Conservation (phyloP, 2,888 invertebrate genomes). For the Lacanobia wlatinum region DNA sequence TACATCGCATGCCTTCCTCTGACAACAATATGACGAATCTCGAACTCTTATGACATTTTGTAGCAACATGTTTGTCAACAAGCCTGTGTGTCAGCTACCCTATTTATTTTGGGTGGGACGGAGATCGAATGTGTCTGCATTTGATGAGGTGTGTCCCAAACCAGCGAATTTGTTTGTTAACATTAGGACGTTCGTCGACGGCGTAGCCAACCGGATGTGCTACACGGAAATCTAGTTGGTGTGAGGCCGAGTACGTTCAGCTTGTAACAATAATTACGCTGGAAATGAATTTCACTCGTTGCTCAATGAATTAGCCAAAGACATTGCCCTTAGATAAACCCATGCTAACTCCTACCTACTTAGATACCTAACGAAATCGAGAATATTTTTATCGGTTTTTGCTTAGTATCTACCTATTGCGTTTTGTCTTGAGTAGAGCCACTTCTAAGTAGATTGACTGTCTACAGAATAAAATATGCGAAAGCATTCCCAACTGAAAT, state of each 20-base stretch:
- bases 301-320: not conserved
- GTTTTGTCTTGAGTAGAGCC: not conserved
- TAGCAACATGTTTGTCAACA: conserved; percentile 50
- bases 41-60: conserved; percentile 36
- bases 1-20: not conserved
- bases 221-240: not conserved
- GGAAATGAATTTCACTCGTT: not conserved
- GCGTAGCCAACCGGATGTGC: not conserved
- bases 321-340: too few species aligned
- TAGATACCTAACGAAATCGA: too few species aligned
- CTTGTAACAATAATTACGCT: not conserved
- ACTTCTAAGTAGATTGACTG: not conserved
- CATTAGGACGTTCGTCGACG: not conserved
- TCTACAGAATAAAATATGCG: not conserved
- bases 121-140: not conserved
- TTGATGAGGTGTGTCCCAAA: not conserved
- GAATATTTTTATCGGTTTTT: too few species aligned
- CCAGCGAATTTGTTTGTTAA: conserved; percentile 8
- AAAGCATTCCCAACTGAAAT: too few species aligned
- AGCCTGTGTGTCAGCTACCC: not conserved
- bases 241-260: not conserved
- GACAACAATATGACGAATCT: not conserved
- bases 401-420: too few species aligned
- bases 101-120: not conserved
- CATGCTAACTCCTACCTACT: too few species aligned